Base-by-base conservation (phyloP, 2,888 invertebrate species). In the Phytoseiulus persimilis region DNA sequence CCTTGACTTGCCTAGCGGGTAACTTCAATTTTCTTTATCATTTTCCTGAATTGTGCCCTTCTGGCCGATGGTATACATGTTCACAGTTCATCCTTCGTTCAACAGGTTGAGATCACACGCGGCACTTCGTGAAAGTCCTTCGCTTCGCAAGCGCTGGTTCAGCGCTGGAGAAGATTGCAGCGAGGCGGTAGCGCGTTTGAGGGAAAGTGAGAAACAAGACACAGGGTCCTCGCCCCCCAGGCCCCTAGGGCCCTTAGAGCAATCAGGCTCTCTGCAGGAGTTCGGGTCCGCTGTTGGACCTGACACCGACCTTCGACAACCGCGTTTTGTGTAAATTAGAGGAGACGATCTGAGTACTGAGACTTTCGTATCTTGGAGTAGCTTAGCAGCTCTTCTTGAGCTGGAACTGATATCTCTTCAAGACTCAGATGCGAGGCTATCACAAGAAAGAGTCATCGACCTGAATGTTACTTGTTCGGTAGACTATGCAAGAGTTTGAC, bases 261-360 rank as follows among this genome's bases (percentile, higher is more conserved):
- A 33, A 9, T n/a, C 87, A 87, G 87, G 87, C 39, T 87, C 87
- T 39, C 87, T 87, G 9, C 87, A 23, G 33, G 87, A 87, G 33
- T 83, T 83, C 83, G 87, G 87, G n/a, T 87, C 87, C 33, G 87
- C 87, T 1, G 87, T 32, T 28, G 87, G 87, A 87, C 87, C 87
- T n/a, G 87, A 33, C 33, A 87, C 87, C 0, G 87, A 87, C 39
- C 87, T 87, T 28, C 32, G 87, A n/a, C 32, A 45, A 45, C 87
- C 87, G 33, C 87, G 87, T 31, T 87, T n/a, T 45, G 87, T 87
- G 39, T 87, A 33, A 65, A 28, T 23, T 65, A 18, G 65, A 65
- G 39, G 39, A 39, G 39, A 39, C 39, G 5, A 39, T 39, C 39
- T 9, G 9, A 39, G 39, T 6, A 39, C 39, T 39, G 39, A 9